These are phyloP conservation scores for Argyresthia albistria DNA, from an alignment of 2,888 invertebrate genomes.

Conservation along the genomic window DNA sequence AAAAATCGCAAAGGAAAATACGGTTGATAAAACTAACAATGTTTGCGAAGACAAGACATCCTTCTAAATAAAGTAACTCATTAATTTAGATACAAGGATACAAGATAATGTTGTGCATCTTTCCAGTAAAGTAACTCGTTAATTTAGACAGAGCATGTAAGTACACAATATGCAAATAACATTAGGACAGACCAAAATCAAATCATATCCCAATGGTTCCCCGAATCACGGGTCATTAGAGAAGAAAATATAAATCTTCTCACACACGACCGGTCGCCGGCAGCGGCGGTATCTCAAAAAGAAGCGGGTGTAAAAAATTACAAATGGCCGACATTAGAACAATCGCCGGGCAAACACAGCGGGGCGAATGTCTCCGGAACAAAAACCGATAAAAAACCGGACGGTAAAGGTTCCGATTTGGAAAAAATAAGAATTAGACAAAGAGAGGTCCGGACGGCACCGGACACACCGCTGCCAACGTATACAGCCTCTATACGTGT, in stretches of 20 bases:
- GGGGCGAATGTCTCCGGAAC: conserved; percentile 61
- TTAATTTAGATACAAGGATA: too few relatives aligned
- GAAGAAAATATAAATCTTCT: background rate
- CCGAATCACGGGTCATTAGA: background rate
- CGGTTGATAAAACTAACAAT: too few relatives aligned
- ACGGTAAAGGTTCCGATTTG: conserved; percentile 64
- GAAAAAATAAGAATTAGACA: conserved; percentile 72
- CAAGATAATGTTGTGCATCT: too few relatives aligned
- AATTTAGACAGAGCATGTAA: too few relatives aligned
- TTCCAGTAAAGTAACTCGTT: too few relatives aligned
- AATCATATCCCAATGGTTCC: too few relatives aligned
- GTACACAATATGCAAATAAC: too few relatives aligned
- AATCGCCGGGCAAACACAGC: conserved; percentile 47
- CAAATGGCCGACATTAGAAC: conserved; percentile 67
- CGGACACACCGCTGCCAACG: conserved; percentile 20
- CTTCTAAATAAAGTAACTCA: too few relatives aligned
- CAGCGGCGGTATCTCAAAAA: background rate
- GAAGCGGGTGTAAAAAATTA: conserved; percentile 48
- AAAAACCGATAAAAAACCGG: conserved; percentile 68
- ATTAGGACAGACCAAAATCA: too few relatives aligned
- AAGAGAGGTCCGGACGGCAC: conserved; percentile 39
- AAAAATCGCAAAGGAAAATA: too few relatives aligned
- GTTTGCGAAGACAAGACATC: too few relatives aligned
- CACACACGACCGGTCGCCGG: background rate
- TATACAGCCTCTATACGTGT: conserved; percentile 52